Evolutionary conservation across 1,140 invertebrate genomes (phyloP).

Genomic region (Dolichoris vasculosae): DNA sequence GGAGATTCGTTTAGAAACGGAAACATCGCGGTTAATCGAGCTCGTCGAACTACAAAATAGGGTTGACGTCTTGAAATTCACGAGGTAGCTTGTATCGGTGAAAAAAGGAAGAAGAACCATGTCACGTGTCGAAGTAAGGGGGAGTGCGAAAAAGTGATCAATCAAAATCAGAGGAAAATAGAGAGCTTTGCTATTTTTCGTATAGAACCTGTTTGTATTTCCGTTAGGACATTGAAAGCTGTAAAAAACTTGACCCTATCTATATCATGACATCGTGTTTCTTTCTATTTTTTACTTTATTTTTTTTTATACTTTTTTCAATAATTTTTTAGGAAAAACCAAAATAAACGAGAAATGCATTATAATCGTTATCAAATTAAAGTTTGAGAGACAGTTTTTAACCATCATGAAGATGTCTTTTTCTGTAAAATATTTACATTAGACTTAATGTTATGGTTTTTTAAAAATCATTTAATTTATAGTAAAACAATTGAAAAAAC

Average conservation of each 20-base stretch:
- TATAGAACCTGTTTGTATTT: not conserved
- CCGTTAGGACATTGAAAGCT: not conserved
- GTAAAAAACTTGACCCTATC: no score
- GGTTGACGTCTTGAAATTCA: not conserved
- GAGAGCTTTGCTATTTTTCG: not conserved
- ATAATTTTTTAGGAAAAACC: not conserved
- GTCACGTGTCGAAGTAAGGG: constrained; percentile 36
- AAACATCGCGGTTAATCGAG: not conserved
- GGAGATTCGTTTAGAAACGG: not conserved
- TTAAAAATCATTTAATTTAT: no score
- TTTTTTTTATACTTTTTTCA: not conserved
- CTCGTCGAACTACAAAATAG: not conserved
- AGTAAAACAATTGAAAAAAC: no score
- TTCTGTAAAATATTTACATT: not conserved
- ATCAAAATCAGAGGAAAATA: constrained; percentile 62
- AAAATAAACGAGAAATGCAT: not conserved
- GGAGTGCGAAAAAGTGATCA: constrained; percentile 54
- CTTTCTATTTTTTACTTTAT: not conserved
- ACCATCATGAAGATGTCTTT: no score
- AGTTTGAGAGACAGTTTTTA: not conserved
- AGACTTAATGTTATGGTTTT: no score
- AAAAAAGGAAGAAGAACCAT: constrained; percentile 47
- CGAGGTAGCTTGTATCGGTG: constrained; percentile 34
- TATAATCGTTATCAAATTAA: not conserved
- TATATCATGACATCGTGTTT: no score